Conservation (phyloP, 1,140 invertebrate species). For the Bombus terrestris region DNA sequence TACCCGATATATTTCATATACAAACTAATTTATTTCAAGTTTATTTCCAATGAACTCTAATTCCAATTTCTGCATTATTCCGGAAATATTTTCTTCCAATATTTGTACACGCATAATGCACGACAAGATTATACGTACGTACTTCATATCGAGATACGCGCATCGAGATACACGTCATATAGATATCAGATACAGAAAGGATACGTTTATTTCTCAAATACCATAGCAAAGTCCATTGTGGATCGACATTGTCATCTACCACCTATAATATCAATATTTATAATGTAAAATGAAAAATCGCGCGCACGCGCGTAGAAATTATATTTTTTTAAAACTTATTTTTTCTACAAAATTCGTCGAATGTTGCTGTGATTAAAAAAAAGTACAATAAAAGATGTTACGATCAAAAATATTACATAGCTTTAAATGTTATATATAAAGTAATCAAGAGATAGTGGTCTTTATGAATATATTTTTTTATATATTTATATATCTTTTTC, state of each 20-base stretch:
- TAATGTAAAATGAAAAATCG: not conserved
- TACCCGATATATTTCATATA: not conserved
- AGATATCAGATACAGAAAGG: slow-evolving; percentile 75
- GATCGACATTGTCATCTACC: slow-evolving; percentile 84
- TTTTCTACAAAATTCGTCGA: not conserved
- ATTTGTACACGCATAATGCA: not conserved
- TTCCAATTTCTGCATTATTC: not conserved
- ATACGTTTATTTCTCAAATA: slow-evolving; percentile 92
- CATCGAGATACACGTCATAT: too few species aligned
- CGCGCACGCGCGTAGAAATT: too few species aligned
- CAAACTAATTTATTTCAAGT: not conserved
- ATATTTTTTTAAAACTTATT: not conserved
- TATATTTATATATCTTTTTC: not conserved
- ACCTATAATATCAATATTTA: slow-evolving; percentile 35
- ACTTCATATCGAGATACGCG: too few species aligned
- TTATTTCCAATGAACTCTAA: not conserved
- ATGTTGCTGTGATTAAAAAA: not conserved
- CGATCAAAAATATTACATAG: not conserved
- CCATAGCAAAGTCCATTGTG: slow-evolving; percentile 92
- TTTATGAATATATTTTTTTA: not conserved
- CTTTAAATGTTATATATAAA: not conserved
- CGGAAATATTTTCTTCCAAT: not conserved
- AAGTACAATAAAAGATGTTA: not conserved
- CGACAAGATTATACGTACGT: not conserved
- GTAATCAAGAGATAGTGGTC: too few species aligned